phyloP scores from a whole-genome alignment of 2,113 vertebrate species.

The Panthera uncia region DNA sequence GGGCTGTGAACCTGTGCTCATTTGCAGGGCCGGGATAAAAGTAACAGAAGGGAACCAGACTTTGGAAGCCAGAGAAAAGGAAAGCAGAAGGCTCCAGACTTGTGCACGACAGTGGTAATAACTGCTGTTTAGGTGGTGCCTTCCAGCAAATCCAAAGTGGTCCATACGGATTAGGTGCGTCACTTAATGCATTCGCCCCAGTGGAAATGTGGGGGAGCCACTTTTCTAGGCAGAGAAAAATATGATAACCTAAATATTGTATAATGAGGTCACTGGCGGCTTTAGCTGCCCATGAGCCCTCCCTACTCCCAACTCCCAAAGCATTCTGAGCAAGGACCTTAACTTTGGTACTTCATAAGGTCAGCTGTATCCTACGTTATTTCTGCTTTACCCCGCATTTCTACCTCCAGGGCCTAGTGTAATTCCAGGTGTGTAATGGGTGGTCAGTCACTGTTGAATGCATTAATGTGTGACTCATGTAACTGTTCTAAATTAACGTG shows the following conservation, averaged over 20 bases:
- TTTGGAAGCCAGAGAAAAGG: not conserved
- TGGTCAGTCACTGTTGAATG: not conserved
- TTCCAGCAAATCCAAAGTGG: not conserved
- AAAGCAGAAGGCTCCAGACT: not conserved
- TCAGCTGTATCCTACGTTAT: not conserved
- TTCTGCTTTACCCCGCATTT: not conserved
- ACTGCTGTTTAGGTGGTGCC: not conserved
- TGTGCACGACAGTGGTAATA: not conserved
- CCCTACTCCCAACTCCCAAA: not conserved
- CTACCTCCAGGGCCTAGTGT: not conserved
- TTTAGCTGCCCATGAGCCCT: not conserved
- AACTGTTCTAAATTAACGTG: not conserved
- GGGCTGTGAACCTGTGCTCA: not conserved
- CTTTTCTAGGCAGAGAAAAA: not conserved
- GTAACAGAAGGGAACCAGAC: not conserved
- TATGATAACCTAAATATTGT: conserved; percentile 40
- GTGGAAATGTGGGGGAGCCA: not conserved
- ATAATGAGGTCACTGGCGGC: conserved; percentile 51
- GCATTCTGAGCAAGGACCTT: not conserved
- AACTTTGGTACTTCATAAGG: not conserved
- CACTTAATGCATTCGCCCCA: not conserved
- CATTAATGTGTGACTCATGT: not conserved
- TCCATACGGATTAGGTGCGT: not conserved
- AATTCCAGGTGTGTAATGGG: not conserved
- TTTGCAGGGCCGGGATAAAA: not conserved